phyloP scores from a whole-genome alignment of 2,113 vertebrate species.

The Abramis brama region DNA sequence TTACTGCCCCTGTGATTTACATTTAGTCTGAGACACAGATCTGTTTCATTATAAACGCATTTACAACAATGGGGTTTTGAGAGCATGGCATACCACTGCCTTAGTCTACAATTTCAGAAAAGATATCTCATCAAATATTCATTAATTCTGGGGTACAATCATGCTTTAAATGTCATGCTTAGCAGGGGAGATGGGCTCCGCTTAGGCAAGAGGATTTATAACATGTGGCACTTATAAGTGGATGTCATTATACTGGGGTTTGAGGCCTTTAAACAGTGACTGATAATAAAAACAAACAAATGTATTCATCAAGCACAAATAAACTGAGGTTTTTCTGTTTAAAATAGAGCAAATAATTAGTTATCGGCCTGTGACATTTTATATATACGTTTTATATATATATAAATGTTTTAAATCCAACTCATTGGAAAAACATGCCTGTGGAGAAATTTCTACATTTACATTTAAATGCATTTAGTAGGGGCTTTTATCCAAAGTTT shows the following conservation, averaged over 20 bases:
- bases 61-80: slow-evolving; percentile 16
- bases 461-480: too few relatives aligned
- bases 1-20: not conserved
- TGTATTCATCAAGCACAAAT: not conserved
- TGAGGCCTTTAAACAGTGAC: slow-evolving; percentile 6
- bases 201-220: slow-evolving; percentile 34
- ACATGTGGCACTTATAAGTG: slow-evolving; percentile 19
- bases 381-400: not conserved
- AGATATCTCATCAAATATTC: slow-evolving; percentile 57
- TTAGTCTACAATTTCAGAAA: slow-evolving; percentile 50
- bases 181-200: slow-evolving; percentile 4
- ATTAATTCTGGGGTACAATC: slow-evolving; percentile 49
- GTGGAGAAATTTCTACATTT: not conserved
- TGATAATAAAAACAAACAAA: not conserved
- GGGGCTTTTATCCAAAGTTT: too few relatives aligned
- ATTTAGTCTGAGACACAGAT: slow-evolving; percentile 13
- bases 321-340: not conserved
- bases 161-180: slow-evolving; percentile 60
- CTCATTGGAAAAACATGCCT: not conserved
- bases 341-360: not conserved
- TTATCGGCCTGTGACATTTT: not conserved
- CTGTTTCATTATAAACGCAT: slow-evolving; percentile 23
- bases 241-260: slow-evolving; percentile 28
- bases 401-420: too few relatives aligned
- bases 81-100: slow-evolving; percentile 40